Conservation (phyloP, 2,113 vertebrate species). For the Erinaceus europaeus region DNA sequence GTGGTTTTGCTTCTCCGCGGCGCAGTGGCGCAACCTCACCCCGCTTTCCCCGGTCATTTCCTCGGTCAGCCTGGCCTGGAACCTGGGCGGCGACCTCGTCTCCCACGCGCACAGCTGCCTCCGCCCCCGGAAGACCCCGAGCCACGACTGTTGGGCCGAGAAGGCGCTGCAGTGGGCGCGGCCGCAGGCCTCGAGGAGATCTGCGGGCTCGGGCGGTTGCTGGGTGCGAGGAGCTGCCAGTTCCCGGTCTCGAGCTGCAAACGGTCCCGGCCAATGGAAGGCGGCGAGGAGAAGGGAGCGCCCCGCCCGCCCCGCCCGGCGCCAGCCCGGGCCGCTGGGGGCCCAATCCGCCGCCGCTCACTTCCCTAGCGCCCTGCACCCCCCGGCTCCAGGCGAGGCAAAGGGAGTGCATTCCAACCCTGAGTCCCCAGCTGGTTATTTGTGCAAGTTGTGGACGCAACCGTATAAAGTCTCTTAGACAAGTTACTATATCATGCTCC, state of each 20-base stretch:
- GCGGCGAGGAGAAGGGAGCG: background rate
- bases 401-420: too few species aligned
- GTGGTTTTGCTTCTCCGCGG: conserved; percentile 12
- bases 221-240: background rate
- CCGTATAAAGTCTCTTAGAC: too few species aligned
- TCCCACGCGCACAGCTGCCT: background rate
- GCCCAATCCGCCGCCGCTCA: background rate
- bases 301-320: background rate
- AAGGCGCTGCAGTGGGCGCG: background rate
- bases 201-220: background rate
- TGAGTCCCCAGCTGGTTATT: too few species aligned
- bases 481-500: too few species aligned
- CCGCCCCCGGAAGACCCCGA: too few species aligned
- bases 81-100: too few species aligned
- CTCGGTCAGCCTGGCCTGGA: background rate
- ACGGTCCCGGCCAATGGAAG: background rate
- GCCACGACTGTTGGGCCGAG: background rate
- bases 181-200: background rate
- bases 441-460: too few species aligned
- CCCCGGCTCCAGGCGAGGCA: too few species aligned
- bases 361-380: too few species aligned
- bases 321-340: accelerated
- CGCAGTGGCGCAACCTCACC: too few species aligned
- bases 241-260: background rate
- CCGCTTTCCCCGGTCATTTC: conserved; percentile 25